Percentiles rank a stretch among this genome's conserved stretches.
Evolutionary conservation across 92 coral and sea anemone species (phyloP).

Genomic region (Virgularia gustaviana): DNA sequence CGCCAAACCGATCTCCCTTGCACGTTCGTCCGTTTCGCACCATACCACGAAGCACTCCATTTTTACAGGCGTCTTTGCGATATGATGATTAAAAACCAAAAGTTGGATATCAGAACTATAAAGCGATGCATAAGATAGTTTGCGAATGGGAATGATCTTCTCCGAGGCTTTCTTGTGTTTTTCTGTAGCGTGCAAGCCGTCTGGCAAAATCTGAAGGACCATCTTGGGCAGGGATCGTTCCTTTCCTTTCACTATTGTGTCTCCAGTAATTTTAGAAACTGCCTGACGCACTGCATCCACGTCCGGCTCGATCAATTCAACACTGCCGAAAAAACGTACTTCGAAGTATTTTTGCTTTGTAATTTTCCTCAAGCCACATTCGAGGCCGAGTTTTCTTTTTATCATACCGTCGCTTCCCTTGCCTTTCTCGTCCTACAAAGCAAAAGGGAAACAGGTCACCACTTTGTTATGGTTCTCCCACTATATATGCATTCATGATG

Average conservation of each 20-base stretch:
- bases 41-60: constrained; percentile 88
- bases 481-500: background rate
- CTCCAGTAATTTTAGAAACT: constrained; percentile 58
- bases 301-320: constrained; percentile 66
- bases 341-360: constrained; percentile 61
- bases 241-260: constrained; percentile 46
- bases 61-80: constrained; percentile 62
- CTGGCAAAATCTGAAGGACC: constrained; percentile 57
- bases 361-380: constrained; percentile 50
- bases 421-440: background rate
- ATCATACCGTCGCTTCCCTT: constrained; percentile 51
- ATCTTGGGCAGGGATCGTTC: constrained; percentile 77
- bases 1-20: constrained; percentile 72
- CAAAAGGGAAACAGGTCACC: background rate
- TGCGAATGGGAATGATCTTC: constrained; percentile 62
- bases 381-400: constrained; percentile 58
- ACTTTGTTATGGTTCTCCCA: constrained; percentile 1
- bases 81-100: constrained; percentile 92
- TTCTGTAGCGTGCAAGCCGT: constrained; percentile 67
- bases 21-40: constrained; percentile 74
- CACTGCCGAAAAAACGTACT: constrained; percentile 77
- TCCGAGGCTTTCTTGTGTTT: constrained; percentile 30
- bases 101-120: constrained; percentile 60
- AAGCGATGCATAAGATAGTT: constrained; percentile 76
- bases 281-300: constrained; percentile 73